Percentiles rank a stretch among this genome's conserved stretches.
Evolutionary conservation across 2,888 invertebrate genomes (phyloP).

Genomic region (Tanytarsus gracilentus): DNA sequence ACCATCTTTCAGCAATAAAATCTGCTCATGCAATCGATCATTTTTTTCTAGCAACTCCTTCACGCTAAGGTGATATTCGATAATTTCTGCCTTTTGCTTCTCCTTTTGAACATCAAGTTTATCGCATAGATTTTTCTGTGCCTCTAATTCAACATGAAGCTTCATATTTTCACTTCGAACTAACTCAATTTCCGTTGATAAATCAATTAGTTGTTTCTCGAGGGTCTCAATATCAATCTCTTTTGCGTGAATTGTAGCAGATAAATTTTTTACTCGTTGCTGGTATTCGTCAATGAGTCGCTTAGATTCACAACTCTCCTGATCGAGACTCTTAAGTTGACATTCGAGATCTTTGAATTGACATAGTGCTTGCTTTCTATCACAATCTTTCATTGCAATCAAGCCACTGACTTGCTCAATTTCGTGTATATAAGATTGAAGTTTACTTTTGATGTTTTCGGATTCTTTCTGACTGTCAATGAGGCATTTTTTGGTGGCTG

Average conservation of each 20-base stretch:
- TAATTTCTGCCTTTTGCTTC: constrained; percentile 48
- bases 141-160: constrained; percentile 48
- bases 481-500: constrained; percentile 19
- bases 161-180: constrained; percentile 18
- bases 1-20: neutral
- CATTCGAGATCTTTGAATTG: constrained; percentile 25
- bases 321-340: constrained; percentile 16
- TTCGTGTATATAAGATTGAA: constrained; percentile 23
- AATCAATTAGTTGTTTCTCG: constrained; percentile 20
- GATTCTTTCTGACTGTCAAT: constrained; percentile 19
- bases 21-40: constrained; percentile 8
- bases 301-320: constrained; percentile 10
- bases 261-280: neutral
- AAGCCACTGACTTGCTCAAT: constrained; percentile 19
- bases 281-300: constrained; percentile 1
- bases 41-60: constrained; percentile 15
- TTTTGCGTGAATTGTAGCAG: neutral
- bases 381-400: constrained; percentile 7
- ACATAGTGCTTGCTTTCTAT: constrained; percentile 7
- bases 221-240: constrained; percentile 14
- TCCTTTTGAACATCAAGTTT: constrained; percentile 60
- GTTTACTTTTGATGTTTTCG: constrained; percentile 14
- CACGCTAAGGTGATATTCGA: constrained; percentile 39
- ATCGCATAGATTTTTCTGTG: constrained; percentile 52
- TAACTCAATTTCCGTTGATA: constrained; percentile 19